A percentile compares a stretch with the other conserved stretches of the same genome.
These are phyloP conservation scores for Torymus tubicola DNA, from an alignment of 2,888 invertebrate species.

Conservation along the genomic window DNA sequence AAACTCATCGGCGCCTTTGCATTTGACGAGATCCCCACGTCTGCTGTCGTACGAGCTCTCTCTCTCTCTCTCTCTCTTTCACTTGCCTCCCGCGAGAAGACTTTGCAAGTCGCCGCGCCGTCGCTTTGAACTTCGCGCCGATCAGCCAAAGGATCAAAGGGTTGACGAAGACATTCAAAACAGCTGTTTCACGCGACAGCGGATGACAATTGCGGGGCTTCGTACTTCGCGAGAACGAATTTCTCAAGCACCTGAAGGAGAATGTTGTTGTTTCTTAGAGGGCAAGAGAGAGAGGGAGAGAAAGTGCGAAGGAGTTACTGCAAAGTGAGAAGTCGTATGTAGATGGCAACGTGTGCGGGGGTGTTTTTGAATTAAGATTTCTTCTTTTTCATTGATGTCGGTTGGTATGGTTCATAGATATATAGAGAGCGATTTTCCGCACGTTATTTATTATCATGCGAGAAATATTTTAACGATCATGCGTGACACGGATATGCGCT, in stretches of 20 bases:
- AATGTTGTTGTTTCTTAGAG: too few species aligned
- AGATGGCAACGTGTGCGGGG: too few species aligned
- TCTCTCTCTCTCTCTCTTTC: too few species aligned
- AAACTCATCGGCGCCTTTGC: background rate
- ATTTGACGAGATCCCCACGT: background rate
- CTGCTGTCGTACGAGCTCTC: background rate
- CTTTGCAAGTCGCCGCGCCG: constrained; percentile 32
- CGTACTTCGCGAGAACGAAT: constrained; percentile 24
- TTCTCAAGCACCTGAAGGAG: background rate
- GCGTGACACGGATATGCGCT: too few species aligned
- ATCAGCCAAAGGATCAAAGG: constrained; percentile 51
- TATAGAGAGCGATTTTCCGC: too few species aligned
- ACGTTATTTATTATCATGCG: background rate
- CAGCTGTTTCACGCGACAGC: constrained; percentile 16
- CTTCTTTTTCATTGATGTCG: too few species aligned
- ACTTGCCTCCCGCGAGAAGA: constrained; percentile 15
- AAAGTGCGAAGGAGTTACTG: too few species aligned
- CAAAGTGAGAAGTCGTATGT: too few species aligned
- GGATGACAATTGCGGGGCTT: constrained; percentile 35
- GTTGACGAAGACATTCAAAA: constrained; percentile 49
- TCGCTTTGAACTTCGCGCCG: constrained; percentile 29
- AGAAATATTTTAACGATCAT: background rate
- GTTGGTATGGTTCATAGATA: too few species aligned
- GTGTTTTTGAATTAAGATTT: too few species aligned
- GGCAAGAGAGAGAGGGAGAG: too few species aligned